Evolutionary conservation across 2,888 invertebrate genomes (phyloP), one percentile per base, ranked within the genome.

Genomic region (Eupithecia centaureata): DNA sequence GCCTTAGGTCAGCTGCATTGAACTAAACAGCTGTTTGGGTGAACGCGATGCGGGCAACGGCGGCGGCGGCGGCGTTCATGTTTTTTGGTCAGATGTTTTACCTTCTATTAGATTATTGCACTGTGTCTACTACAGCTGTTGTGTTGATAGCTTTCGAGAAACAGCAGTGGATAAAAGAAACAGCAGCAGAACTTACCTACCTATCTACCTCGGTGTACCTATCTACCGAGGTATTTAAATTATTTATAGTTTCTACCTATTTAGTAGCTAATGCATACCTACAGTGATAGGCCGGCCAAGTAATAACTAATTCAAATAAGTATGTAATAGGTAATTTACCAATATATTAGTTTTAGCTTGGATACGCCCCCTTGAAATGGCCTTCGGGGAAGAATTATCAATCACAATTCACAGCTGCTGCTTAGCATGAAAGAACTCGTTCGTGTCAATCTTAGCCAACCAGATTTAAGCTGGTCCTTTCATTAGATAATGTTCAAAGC

Each of bases 11-110:
- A 61, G 57, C 47, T 57, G 65, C 18, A 42, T 22, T 35, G 18
- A 64, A 33, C 57, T 35, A 15, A n/a, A 4, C 38, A 64, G 47
- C 58, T 64, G 64, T 56, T 63, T 56, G 63, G 28, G 42, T 32
- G 18, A n/a, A 38, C n/a, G 18, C 2, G 42, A 30, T 56, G 32
- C 2, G 33, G 28, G 15, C 57, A 33, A 57, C n/a, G 56, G 30
- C 33, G 35, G 54, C 30, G 10, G 3, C 38, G 3, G 30, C 5
- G 30, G 30, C n/a, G n/a, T n/a, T n/a, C n/a, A 5, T n/a, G 10
- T 56, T 15, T 56, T 57, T 33, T 30, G 33, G 33, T 56, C 57
- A 61, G 57, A 57, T 66, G 61, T 57, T 56, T 65, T 33, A 42
- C 13, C 18, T 18, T 38, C 18, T 42, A 59, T 64, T 47, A 35